Evolutionary conservation across 2,888 invertebrate species (phyloP), one percentile per base, ranked within the genome.

Genomic region (Stenodema calcarata): DNA sequence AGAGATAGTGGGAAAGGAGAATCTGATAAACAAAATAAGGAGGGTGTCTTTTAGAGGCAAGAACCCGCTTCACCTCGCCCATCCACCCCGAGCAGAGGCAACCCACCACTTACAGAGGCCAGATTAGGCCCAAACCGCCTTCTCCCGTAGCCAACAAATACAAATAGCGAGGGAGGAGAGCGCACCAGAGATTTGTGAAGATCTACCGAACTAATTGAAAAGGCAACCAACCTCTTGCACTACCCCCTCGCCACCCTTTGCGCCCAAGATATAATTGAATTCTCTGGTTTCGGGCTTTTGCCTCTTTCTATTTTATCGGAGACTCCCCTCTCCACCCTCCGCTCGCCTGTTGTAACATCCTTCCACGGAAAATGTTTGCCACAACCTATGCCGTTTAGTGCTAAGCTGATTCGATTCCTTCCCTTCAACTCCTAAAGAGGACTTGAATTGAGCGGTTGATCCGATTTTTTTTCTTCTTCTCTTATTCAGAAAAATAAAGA

Each of bases 171-270:
- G 85, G 83, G 79, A 78, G 76, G 42, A n/a, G n/a, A 62, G 76
- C 83, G 76, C 73, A 28, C 73, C 30, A 54, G 85, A 87, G 87
- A 87, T 84, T 84, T 75, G 76, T 84, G 83, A 84, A 87, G 87
- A 87, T 84, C 75, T 84, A 78, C 84, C 75, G 85, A 87, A 84
- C 83, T 84, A 84, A 84, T 84, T 84, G 84, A 73, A 84, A 84
- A 84, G 84, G 84, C 84, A 84, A 80, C 78, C 73, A 70, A 44
- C 79, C 78, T 85, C 42, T 27, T 12, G 70, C 41, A 82, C 82
- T 42, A 70, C 44, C 84, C 44, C 70, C 23, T 18, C 27, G 4
- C 42, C 44, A 16, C 62, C 75, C 42, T 41, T 30, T 11, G 16
- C 70, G 41, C n/a, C n/a, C 83, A 69, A 44, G n/a, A 41, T 73